phyloP scores from a whole-genome alignment of 2,888 invertebrate species.

The Drosophila yooni region DNA sequence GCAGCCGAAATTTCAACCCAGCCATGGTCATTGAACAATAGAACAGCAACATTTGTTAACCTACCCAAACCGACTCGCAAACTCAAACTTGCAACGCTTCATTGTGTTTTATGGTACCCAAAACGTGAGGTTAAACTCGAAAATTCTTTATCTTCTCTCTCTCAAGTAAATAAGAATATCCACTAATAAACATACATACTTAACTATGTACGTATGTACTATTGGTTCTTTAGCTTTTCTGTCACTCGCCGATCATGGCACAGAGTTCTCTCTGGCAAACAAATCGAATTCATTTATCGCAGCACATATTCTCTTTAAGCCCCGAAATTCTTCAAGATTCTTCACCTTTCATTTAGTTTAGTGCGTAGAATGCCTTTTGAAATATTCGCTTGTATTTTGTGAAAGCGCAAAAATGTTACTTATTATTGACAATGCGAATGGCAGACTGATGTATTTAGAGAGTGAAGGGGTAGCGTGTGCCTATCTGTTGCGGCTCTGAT shows the following conservation, averaged over 20 bases:
- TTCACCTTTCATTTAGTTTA: conserved; percentile 50
- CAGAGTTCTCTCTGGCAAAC: conserved; percentile 29
- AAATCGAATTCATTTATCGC: conserved; percentile 63
- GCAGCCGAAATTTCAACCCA: conserved; percentile 69
- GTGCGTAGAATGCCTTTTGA: conserved; percentile 49
- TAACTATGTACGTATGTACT: conserved; percentile 21
- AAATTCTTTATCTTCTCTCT: conserved; percentile 51
- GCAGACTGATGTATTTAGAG: conserved; percentile 11
- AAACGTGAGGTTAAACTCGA: conserved; percentile 73
- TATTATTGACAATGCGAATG: conserved; percentile 61
- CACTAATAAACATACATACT: conserved; percentile 30
- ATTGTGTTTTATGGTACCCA: conserved; percentile 72
- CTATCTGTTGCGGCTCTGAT: conserved; percentile 54
- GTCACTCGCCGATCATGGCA: conserved; percentile 54
- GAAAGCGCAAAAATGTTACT: conserved; percentile 52
- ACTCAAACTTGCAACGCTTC: conserved; percentile 60
- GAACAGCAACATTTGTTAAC: conserved; percentile 59
- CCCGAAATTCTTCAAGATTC: conserved; percentile 44
- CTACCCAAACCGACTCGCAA: conserved; percentile 12
- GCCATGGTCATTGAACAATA: conserved; percentile 68
- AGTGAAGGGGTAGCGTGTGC: conserved; percentile 22
- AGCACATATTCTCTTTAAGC: conserved; percentile 37
- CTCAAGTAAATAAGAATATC: conserved; percentile 28
- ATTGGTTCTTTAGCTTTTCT: conserved; percentile 27
- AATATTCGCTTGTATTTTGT: conserved; percentile 28